phyloP scores from a whole-genome alignment of 2,888 invertebrate species.

The Idaea biselata region DNA sequence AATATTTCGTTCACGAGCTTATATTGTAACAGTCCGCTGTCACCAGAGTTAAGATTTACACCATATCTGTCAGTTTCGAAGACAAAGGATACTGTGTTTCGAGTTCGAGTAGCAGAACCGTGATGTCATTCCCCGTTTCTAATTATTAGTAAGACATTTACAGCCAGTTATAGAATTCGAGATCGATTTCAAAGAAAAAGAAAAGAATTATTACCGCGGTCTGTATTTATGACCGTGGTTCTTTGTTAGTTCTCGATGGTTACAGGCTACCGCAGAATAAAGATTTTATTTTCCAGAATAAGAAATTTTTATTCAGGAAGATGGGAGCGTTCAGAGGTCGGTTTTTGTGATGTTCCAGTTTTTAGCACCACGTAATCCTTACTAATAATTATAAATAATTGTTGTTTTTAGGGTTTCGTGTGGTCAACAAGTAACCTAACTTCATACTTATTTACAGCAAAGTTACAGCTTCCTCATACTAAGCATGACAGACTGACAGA shows the following conservation, averaged over 20 bases:
- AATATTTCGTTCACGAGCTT: constrained; percentile 60
- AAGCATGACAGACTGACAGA: no score
- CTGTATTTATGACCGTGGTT: constrained; percentile 56
- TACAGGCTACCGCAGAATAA: neutral
- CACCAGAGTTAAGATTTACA: constrained; percentile 67
- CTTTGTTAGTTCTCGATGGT: constrained; percentile 47
- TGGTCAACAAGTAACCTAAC: no score
- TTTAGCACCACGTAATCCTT: no score
- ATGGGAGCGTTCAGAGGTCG: no score
- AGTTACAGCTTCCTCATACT: no score
- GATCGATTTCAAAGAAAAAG: constrained; percentile 64
- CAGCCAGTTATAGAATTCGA: constrained; percentile 47
- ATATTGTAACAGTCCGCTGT: constrained; percentile 64
- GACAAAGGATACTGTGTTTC: constrained; percentile 70
- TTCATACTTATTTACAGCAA: no score
- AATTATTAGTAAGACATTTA: constrained; percentile 71
- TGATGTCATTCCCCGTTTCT: constrained; percentile 66
- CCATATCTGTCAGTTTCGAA: constrained; percentile 61
- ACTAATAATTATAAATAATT: no score
- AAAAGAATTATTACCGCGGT: constrained; percentile 51
- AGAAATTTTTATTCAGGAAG: no score
- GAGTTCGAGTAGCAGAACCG: constrained; percentile 55
- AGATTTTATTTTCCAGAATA: neutral
- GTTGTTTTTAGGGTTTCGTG: no score
- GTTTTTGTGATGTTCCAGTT: no score